Percentiles rank a stretch among this genome's conserved stretches.
Evolutionary conservation across 2,888 invertebrate genomes (phyloP).

Genomic region (Neoitamus cyanurus): DNA sequence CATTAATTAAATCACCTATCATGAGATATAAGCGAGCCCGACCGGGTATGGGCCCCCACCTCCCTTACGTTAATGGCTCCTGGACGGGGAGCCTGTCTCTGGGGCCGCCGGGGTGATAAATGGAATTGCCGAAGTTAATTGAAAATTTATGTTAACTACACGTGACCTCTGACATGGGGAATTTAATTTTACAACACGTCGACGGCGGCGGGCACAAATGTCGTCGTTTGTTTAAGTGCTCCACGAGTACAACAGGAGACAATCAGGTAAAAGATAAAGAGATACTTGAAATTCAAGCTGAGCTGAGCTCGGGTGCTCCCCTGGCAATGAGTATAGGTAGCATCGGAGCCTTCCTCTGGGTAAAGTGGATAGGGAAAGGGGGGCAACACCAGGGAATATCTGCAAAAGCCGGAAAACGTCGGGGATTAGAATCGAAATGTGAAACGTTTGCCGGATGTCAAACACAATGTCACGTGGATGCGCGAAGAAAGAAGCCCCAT

Average conservation of each 20-base stretch:
- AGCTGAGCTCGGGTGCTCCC: not conserved
- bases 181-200: not conserved
- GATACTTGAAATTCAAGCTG: not conserved
- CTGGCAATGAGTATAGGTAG: too few relatives aligned
- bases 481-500: not conserved
- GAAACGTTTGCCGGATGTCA: not conserved
- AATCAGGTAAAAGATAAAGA: not conserved
- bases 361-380: not conserved
- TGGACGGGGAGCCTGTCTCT: too few relatives aligned
- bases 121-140: constrained; percentile 5
- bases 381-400: not conserved
- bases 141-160: constrained; percentile 5
- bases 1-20: not conserved
- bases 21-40: not conserved
- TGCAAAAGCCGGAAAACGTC: not conserved
- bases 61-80: not conserved
- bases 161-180: not conserved
- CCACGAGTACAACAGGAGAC: not conserved
- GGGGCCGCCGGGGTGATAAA: not conserved
- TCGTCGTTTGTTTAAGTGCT: not conserved
- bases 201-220: not conserved
- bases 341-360: not conserved
- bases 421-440: constrained; percentile 5
- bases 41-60: not conserved
- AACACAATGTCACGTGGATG: not conserved